Conservation (phyloP, 2,797 vertebrate genomes). For the Cygnus olor region DNA sequence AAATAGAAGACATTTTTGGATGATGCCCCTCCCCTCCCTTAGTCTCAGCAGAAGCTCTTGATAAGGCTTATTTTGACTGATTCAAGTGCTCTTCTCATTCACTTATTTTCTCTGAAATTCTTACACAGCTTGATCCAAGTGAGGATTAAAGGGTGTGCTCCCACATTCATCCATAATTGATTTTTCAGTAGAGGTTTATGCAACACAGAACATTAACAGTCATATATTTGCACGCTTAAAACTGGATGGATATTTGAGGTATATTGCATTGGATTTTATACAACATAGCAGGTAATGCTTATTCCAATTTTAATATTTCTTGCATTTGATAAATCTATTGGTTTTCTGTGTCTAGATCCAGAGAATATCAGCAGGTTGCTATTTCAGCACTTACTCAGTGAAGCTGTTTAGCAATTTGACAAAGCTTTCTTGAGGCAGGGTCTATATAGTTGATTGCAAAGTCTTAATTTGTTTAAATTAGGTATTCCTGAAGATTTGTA, state of each 20-base stretch:
- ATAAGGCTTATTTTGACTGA: not conserved
- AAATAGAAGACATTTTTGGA: not conserved
- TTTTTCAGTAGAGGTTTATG: slow-evolving; percentile 16
- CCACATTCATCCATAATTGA: slow-evolving; percentile 33
- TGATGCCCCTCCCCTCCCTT: not conserved
- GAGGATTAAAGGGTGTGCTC: not conserved
- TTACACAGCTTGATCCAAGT: not conserved
- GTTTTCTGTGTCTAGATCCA: not conserved
- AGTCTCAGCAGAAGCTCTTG: not conserved
- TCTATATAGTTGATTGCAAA: not conserved
- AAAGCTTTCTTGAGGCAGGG: not conserved
- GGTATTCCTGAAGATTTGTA: not conserved
- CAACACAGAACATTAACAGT: not conserved
- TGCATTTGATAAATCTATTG: not conserved
- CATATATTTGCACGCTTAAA: not conserved
- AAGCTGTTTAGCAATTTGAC: not conserved
- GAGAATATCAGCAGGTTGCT: not conserved
- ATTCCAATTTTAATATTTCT: not conserved
- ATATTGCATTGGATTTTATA: not conserved
- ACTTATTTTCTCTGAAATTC: slow-evolving; percentile 1
- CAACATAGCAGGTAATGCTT: not conserved
- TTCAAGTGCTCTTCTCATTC: not conserved
- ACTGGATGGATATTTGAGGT: not conserved
- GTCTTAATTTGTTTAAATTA: slow-evolving; percentile 10
- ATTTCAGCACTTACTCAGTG: not conserved